Percentiles rank a stretch among this genome's conserved stretches.
Conservation (phyloP, 1,140 invertebrate species). For the Cardiocondyla obscurior region DNA sequence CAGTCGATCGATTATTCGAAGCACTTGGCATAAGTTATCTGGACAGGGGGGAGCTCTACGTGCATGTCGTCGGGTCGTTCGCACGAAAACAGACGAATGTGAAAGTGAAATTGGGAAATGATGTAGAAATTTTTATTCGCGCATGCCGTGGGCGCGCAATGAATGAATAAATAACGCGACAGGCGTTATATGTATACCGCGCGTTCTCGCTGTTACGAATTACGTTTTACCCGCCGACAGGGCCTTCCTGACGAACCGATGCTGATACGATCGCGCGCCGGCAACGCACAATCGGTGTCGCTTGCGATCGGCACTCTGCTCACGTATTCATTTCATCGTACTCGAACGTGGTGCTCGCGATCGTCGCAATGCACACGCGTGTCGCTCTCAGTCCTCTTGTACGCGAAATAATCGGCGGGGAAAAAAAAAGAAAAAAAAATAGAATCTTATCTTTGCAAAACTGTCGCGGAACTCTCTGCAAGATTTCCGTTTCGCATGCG, state of each 20-base stretch:
- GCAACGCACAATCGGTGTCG: conserved; percentile 39
- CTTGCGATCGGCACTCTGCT: conserved; percentile 34
- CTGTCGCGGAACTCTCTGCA: not conserved
- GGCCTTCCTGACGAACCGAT: conserved; percentile 14
- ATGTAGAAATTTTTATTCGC: conserved; percentile 50
- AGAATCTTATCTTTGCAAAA: not conserved
- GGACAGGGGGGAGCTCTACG: not conserved
- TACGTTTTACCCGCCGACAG: conserved; percentile 13
- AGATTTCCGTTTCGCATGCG: not conserved
- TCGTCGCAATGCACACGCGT: not conserved
- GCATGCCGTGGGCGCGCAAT: conserved; percentile 1
- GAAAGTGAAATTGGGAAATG: conserved; percentile 61
- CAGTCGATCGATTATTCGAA: not conserved
- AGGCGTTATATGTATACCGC: conserved; percentile 2
- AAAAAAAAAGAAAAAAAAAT: not conserved
- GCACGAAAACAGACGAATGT: conserved; percentile 35
- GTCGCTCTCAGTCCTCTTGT: not conserved
- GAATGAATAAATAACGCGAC: conserved; percentile 37
- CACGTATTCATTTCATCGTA: conserved; percentile 3
- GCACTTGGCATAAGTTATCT: not conserved
- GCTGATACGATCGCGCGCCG: not conserved
- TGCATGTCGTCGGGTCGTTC: conserved; percentile 2
- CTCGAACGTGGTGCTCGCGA: not conserved
- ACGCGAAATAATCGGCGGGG: not conserved
- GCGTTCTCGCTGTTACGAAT: conserved; percentile 48